Evolutionary conservation across 2,797 vertebrate species (phyloP), one percentile per base, ranked within the genome.

Genomic region (Hypotaenidia philippensis): DNA sequence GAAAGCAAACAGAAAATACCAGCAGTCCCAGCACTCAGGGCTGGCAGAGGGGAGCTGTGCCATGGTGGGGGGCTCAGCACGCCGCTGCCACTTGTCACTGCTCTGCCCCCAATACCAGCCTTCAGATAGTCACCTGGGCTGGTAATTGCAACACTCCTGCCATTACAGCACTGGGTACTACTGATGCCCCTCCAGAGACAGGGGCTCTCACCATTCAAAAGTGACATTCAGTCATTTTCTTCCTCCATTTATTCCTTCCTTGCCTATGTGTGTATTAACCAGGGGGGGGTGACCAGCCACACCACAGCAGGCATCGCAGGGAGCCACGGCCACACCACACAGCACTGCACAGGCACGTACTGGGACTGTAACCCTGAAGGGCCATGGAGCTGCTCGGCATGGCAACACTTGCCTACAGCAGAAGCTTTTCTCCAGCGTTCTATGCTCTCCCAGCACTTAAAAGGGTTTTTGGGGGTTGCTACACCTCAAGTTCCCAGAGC

Each of bases 111-210:
- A 10, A 36, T 50, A 7, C 44, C 10, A 9, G 6, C n/a, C 79
- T 44, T 4, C 47, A 49, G 45, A 12, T 23, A 23, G 27, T 2
- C 22, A 13, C 56, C 27, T 2, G 10, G 38, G 44, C 23, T 44
- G 20, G 38, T 8, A 21, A 22, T 1, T 2, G 22, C 19, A 15
- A 44, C 10, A 22, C 31, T 2, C 5, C 16, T 22, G 4, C 5
- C 2, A 0, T 23, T n/a, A 11, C 27, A 55, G 34, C 13, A 1
- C 40, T 1, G 1, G 78, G 40, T 19, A 16, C 57, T 29, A 57
- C 50, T 12, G 36, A 12, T 6, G 36, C 23, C 36, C 50, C n/a
- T 4, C 25, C 31, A 20, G 21, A 21, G 18, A 34, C 14, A 12
- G 29, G 5, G n/a, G 32, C 25, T 32, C 55, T 26, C 5, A 3